Base-by-base conservation (phyloP, 2,113 vertebrate species). In the Periophthalmodon schlosseri region DNA sequence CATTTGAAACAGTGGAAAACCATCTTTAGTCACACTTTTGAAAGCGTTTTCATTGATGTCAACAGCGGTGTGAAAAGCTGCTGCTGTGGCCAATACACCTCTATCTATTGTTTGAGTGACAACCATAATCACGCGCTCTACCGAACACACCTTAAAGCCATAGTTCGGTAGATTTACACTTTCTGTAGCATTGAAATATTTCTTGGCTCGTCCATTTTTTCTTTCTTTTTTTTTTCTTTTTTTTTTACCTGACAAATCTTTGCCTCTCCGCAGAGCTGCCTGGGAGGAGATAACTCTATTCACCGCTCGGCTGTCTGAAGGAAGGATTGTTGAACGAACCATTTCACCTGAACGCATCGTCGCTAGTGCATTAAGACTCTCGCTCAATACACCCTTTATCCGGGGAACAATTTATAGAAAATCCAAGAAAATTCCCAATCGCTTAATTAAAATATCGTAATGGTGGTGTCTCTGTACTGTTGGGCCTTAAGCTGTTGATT, bases 341-440 rank as follows among this genome's bases (percentile, higher is more conserved):
- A 61, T 88, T 87, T 74, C 81, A 78, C 81, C 69, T 63, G 71
- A 75, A 78, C n/a, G 84, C 81, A 47, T 77, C 75, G 28, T 33
- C 24, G 65, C 68, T 72, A 12, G 74, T 61, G 63, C 71, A 21
- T 64, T 76, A 73, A 21, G 68, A 58, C 72, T 23, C 34, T 44
- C 52, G 49, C 69, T 68, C 64, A 3, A 74, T 49, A 73, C 49
- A 47, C 50, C 28, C 56, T 10, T 20, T 71, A 7, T 33, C 4
- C 5, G 3, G 28, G 15, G 21, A 68, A 79, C 60, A 69, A 64
- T 68, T 56, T 20, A 44, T 52, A 71, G 52, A 28, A 68, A 57
- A 68, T 54, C 23, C 44, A n/a, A 52, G 20, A 72, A 64, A 23
- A 24, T 58, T 86, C 21, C n/a, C n/a, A 72, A 80, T 80, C 50